A percentile compares a stretch with the other conserved stretches of the same genome.
phyloP scores from a whole-genome alignment of 2,888 invertebrate genomes.

The Dryococelus australis region DNA sequence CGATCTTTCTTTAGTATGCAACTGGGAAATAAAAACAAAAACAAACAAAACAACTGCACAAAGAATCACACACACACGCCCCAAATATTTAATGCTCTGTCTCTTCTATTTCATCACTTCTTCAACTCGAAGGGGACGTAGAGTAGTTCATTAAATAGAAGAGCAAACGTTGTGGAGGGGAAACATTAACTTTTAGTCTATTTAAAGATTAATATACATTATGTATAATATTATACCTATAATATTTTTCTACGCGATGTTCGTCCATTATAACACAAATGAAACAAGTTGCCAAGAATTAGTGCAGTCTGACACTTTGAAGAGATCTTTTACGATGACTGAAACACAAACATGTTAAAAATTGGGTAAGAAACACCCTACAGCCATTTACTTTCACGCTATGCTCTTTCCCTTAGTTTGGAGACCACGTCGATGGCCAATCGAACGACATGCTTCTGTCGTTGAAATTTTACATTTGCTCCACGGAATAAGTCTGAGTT shows the following conservation, averaged over 20 bases:
- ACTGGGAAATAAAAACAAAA: conserved; percentile 30
- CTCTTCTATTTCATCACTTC: conserved; percentile 25
- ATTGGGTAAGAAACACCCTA: conserved; percentile 1
- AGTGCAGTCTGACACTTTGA: conserved; percentile 16
- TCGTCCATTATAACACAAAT: conserved; percentile 34
- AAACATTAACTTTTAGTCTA: conserved; percentile 39
- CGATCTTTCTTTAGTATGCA: conserved; percentile 11
- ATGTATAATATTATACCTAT: conserved; percentile 47
- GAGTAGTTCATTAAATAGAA: conserved; percentile 13
- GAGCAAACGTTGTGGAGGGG: conserved; percentile 25
- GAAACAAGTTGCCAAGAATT: conserved; percentile 16
- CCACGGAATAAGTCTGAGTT: background rate
- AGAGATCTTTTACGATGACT: conserved; percentile 16
- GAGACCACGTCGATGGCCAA: background rate
- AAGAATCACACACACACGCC: conserved; percentile 29
- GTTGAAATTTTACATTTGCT: background rate
- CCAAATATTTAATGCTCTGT: conserved; percentile 22
- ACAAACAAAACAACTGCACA: conserved; percentile 29
- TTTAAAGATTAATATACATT: conserved; percentile 44
- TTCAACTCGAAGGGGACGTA: background rate
- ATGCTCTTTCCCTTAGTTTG: conserved; percentile 28
- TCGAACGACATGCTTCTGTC: background rate
- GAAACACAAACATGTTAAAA: conserved; percentile 16
- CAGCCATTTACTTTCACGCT: conserved; percentile 28
- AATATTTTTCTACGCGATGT: conserved; percentile 42